phyloP scores from a whole-genome alignment of 2,113 vertebrate genomes.

The Neolamprologus fasciatus region DNA sequence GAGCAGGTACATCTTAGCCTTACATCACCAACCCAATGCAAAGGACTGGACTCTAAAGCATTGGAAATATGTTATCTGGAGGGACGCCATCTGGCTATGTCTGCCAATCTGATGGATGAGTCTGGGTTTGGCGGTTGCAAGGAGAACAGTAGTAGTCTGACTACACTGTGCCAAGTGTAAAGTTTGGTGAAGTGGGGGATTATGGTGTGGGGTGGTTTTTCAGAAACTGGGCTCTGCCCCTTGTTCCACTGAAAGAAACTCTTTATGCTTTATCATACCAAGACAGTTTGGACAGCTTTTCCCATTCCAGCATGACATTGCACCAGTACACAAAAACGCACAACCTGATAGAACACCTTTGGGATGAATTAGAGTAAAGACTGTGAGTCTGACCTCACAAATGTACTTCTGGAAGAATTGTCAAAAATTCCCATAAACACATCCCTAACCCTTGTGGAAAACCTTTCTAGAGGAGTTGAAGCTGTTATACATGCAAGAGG shows the following conservation, averaged over 20 bases:
- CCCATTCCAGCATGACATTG: not conserved
- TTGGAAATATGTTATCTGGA: not conserved
- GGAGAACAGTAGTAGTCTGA: not conserved
- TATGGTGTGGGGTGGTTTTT: not conserved
- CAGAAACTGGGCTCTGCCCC: not conserved
- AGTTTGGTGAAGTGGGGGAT: not conserved
- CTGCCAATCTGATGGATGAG: not conserved
- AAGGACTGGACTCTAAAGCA: not conserved
- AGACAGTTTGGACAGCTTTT: not conserved
- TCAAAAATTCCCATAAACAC: not conserved
- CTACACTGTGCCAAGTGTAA: not conserved
- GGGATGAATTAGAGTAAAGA: not conserved
- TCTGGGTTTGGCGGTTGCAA: not conserved
- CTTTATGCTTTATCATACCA: not conserved
- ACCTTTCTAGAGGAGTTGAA: not conserved
- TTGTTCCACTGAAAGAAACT: not conserved
- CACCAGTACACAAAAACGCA: not conserved
- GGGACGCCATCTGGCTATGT: not conserved
- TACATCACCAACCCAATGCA: not conserved
- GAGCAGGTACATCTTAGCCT: not conserved
- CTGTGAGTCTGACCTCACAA: not conserved
- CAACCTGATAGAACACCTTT: not conserved
- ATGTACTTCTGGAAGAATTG: not conserved
- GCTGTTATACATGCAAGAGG: not conserved
- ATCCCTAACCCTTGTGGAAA: not conserved